A percentile compares a stretch with the other conserved stretches of the same genome.
Conservation (phyloP, 1,140 invertebrate genomes). For the Hesperophylax magnus region DNA sequence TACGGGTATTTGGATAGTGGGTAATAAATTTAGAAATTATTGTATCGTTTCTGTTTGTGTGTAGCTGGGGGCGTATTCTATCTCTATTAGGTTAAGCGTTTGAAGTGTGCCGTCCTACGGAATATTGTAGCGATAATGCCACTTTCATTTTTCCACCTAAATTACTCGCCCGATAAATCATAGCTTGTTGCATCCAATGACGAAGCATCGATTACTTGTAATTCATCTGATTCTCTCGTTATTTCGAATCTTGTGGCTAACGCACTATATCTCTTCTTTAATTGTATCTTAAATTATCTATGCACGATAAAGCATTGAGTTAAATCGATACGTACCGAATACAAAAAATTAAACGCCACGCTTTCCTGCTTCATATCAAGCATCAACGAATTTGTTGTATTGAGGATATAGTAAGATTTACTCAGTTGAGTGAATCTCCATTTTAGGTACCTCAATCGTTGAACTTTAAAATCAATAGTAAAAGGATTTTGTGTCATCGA, state of each 20-base stretch:
- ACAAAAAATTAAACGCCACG: too few relatives aligned
- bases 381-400: too few relatives aligned
- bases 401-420: too few relatives aligned
- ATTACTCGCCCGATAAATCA: conserved; percentile 32
- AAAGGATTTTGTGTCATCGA: too few relatives aligned
- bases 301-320: too few relatives aligned
- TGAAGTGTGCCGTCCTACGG: conserved; percentile 29
- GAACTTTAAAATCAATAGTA: too few relatives aligned
- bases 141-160: conserved; percentile 35
- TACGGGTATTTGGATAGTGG: conserved; percentile 16
- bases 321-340: too few relatives aligned
- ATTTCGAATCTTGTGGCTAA: neutral
- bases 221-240: conserved; percentile 12
- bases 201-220: conserved; percentile 23
- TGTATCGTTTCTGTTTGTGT: conserved; percentile 30
- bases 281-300: too few relatives aligned
- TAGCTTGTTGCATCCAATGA: conserved; percentile 27
- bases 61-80: conserved; percentile 36
- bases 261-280: too few relatives aligned
- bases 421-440: too few relatives aligned
- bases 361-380: too few relatives aligned
- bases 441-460: too few relatives aligned
- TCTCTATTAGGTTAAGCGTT: conserved; percentile 39
- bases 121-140: conserved; percentile 27
- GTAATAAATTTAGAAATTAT: conserved; percentile 35